These are phyloP conservation scores for Notiomystis cincta DNA, from an alignment of 2,113 vertebrate genomes.

Conservation along the genomic window DNA sequence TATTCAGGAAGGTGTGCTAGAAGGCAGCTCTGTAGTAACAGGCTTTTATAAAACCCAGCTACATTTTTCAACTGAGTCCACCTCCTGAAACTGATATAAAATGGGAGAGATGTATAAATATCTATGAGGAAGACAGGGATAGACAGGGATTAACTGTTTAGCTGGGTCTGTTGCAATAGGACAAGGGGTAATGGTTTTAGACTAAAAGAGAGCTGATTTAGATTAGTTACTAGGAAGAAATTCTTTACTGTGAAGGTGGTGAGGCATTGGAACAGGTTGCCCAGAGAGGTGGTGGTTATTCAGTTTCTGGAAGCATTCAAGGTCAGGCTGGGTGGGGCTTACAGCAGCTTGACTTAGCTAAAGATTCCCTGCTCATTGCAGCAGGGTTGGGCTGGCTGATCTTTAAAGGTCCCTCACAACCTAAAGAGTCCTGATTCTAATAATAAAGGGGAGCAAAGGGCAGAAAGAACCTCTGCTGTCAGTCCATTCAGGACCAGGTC, in stretches of 20 bases:
- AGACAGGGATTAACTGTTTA: background rate
- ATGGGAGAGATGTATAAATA: background rate
- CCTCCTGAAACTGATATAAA: background rate
- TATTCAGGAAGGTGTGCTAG: background rate
- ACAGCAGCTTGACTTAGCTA: background rate
- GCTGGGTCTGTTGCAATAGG: background rate
- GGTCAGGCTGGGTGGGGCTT: background rate
- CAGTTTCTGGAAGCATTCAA: background rate
- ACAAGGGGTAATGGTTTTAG: background rate
- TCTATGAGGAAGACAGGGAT: background rate
- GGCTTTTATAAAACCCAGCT: background rate
- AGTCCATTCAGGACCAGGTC: fast-evolving
- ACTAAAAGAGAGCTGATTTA: background rate
- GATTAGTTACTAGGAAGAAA: background rate
- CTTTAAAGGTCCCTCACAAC: background rate
- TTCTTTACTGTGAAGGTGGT: background rate
- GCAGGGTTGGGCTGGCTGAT: background rate
- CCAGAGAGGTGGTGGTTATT: background rate
- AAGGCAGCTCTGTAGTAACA: background rate
- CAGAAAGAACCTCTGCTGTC: background rate
- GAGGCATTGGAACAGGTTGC: background rate
- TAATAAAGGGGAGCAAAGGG: background rate
- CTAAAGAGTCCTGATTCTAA: background rate
- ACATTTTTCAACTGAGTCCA: background rate
- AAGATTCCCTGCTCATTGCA: background rate